These are phyloP conservation scores for Stenoptilia bipunctidactyla DNA, from an alignment of 2,888 invertebrate species.

Conservation along the genomic window DNA sequence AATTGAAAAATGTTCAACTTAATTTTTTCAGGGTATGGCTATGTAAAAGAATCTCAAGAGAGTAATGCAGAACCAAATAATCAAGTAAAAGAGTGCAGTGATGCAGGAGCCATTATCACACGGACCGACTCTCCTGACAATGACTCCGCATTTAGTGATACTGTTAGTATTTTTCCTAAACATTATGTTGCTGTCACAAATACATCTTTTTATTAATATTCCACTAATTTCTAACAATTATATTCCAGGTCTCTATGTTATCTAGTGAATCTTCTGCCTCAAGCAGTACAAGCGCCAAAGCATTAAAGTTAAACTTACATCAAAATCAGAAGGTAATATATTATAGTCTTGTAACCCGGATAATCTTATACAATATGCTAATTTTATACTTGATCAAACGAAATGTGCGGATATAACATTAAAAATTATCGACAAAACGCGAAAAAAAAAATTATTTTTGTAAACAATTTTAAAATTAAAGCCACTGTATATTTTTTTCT, in stretches of 20 bases:
- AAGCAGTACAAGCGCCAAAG: slow-evolving; percentile 80
- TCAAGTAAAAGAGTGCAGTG: slow-evolving; percentile 37
- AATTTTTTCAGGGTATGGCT: neutral
- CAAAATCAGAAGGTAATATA: slow-evolving; percentile 54
- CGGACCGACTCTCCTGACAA: slow-evolving; percentile 96
- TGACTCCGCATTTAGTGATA: slow-evolving; percentile 98
- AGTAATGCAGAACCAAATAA: slow-evolving; percentile 20
- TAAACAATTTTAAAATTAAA: too few species aligned
- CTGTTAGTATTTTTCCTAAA: slow-evolving; percentile 75
- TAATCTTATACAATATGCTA: too few species aligned
- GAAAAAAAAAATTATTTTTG: too few species aligned
- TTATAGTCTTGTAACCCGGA: too few species aligned
- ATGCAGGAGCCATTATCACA: slow-evolving; percentile 44
- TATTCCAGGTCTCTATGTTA: slow-evolving; percentile 80
- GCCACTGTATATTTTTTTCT: too few species aligned
- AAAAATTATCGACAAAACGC: too few species aligned
- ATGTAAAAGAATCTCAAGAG: slow-evolving; percentile 26
- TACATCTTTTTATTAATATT: slow-evolving; percentile 7
- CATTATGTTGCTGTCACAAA: neutral
- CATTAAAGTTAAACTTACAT: slow-evolving; percentile 45
- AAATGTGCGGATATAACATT: too few species aligned
- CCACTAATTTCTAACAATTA: too few species aligned
- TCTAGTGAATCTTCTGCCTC: slow-evolving; percentile 95
- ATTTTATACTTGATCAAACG: too few species aligned
- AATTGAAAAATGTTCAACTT: too few species aligned